Evolutionary conservation across 2,888 invertebrate species (phyloP).

Genomic region (Rotaria magnacalcarata): DNA sequence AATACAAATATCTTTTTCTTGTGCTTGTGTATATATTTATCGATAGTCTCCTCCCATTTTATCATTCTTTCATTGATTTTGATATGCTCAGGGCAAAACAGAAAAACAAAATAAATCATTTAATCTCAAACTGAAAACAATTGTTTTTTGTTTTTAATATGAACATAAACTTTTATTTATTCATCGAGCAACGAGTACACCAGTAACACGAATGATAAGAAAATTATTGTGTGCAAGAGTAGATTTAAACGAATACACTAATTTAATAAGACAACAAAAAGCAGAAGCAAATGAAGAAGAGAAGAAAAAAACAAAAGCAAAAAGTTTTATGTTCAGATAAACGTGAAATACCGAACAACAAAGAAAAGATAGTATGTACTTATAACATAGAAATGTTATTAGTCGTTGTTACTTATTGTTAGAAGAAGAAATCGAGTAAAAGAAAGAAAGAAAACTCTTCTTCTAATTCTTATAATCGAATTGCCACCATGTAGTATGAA

Average conservation of each 20-base stretch:
- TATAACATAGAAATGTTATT: neutral
- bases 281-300: neutral
- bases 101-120: neutral
- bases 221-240: neutral
- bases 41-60: no score
- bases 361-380: neutral
- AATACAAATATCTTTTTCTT: neutral
- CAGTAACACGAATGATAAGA: neutral
- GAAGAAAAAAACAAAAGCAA: neutral
- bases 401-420: neutral
- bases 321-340: neutral
- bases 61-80: neutral
- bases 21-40: neutral
- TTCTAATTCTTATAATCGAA: neutral
- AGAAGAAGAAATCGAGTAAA: neutral
- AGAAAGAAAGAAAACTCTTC: neutral
- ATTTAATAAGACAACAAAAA: neutral
- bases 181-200: neutral
- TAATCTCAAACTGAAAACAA: neutral
- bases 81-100: neutral
- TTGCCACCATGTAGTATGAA: slow-evolving; percentile 35
- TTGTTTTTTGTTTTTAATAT: no score
- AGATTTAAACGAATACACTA: neutral
- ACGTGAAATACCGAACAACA: slow-evolving; percentile 7
- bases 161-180: neutral